Evolutionary conservation across 2,113 vertebrate species (phyloP), one percentile per base, ranked within the genome.

Genomic region (Cygnus atratus): DNA sequence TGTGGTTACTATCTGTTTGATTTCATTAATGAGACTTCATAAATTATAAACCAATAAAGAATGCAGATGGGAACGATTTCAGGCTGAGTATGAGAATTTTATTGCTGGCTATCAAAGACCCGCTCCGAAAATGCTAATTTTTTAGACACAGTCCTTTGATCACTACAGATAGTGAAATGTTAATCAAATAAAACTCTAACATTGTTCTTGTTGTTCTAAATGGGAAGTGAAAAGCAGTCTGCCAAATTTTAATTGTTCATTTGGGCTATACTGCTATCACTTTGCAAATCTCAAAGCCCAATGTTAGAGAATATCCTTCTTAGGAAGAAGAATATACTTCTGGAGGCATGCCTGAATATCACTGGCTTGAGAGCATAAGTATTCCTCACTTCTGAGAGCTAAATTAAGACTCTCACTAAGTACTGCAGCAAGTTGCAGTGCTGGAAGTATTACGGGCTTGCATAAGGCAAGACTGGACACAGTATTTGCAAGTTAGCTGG

Each of bases 151-250:
- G 29, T 84, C 39, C 65, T 93, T 97, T 94, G 75, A 96, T 97
- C 94, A 75, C 39, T 83, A 66, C 43, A 83, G 94, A 71, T 62
- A 93, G 24, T 15, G 41, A 83, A 31, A 92, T 66, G 77, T 93
- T 92, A 96, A 96, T 88, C 71, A 96, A 96, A 93, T 85, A 96
- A 94, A 90, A 87, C 70, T 91, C 57, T 59, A 73, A 91, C 63
- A 78, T 55, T 62, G 80, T 70, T 88, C 74, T 93, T 66, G 80
- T 87, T 85, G 48, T 84, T 90, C 44, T 83, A 89, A 87, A 72
- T 26, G 55, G 62, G 88, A 95, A 89, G 33, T 57, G 29, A 93
- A 83, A 67, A 88, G 50, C 84, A 85, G 63, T 62, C 66, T 92
- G 93, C 93, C 94, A 96, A 63, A 77, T 90, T 87, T 63, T 92